These are phyloP conservation scores for Carapus acus DNA, from an alignment of 2,797 vertebrate species.

Conservation along the genomic window DNA sequence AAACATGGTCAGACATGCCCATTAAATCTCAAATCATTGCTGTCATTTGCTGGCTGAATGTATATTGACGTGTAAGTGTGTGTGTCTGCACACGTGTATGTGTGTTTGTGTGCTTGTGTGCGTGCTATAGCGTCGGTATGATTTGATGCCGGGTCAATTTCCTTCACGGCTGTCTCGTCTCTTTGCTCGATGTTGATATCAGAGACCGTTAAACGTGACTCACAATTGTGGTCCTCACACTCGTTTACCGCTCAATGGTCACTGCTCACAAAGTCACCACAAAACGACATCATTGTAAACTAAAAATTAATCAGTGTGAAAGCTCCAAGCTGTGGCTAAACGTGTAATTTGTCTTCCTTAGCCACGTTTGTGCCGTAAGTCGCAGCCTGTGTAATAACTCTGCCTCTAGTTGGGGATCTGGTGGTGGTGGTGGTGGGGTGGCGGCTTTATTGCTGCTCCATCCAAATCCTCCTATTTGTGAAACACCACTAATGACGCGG, in stretches of 20 bases:
- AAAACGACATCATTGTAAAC: neutral
- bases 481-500: conserved; percentile 16
- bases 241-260: conserved; percentile 4
- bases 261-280: conserved; percentile 11
- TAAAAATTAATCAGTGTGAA: neutral
- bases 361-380: neutral
- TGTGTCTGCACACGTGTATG: conserved; percentile 12
- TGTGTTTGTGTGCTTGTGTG: conserved; percentile 9
- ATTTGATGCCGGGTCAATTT: conserved; percentile 42
- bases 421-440: neutral
- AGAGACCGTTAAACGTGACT: conserved; percentile 23
- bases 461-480: conserved; percentile 10
- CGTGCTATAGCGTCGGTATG: conserved; percentile 19
- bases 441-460: neutral
- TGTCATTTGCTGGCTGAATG: conserved; percentile 60
- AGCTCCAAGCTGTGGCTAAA: neutral
- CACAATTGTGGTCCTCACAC: conserved; percentile 9
- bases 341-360: conserved; percentile 2
- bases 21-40: conserved; percentile 61
- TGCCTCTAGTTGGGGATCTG: neutral
- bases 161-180: conserved; percentile 42
- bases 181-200: conserved; percentile 40
- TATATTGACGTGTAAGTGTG: conserved; percentile 39
- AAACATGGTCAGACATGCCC: conserved; percentile 54
- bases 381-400: neutral